phyloP scores from a whole-genome alignment of 2,113 vertebrate species.

The Paramisgurnus dabryanus region DNA sequence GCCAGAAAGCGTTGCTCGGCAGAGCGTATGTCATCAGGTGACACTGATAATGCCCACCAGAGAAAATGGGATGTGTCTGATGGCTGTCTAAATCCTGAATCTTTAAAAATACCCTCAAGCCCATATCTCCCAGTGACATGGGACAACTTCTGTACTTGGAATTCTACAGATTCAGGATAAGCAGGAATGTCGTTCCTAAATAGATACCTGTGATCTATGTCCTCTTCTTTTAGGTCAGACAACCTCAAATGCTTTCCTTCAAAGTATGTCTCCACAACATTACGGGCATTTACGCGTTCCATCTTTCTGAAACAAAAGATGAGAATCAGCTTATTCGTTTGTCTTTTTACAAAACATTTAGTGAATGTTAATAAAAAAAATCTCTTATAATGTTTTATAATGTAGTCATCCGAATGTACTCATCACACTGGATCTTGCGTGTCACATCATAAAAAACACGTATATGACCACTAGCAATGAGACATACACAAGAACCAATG shows the following conservation, averaged over 20 bases:
- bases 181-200: not conserved
- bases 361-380: too few species aligned
- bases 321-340: too few species aligned
- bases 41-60: not conserved
- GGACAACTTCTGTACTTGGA: not conserved
- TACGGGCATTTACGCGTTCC: not conserved
- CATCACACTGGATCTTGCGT: too few species aligned
- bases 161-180: slow-evolving; percentile 34
- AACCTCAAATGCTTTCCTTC: slow-evolving; percentile 15
- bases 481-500: too few species aligned
- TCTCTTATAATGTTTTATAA: too few species aligned
- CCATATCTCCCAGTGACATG: slow-evolving; percentile 34
- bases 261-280: not conserved
- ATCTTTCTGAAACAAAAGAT: slow-evolving; percentile 30
- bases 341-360: too few species aligned
- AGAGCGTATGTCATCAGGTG: not conserved
- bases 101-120: slow-evolving; percentile 1
- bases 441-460: too few species aligned
- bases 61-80: not conserved
- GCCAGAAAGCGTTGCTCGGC: not conserved
- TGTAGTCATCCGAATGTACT: too few species aligned
- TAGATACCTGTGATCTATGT: not conserved
- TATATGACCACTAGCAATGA: too few species aligned
- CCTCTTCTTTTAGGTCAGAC: not conserved
- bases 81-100: slow-evolving; percentile 17